phyloP scores from a whole-genome alignment of 2,113 vertebrate genomes.

The Orthochromis malagaraziensis region DNA sequence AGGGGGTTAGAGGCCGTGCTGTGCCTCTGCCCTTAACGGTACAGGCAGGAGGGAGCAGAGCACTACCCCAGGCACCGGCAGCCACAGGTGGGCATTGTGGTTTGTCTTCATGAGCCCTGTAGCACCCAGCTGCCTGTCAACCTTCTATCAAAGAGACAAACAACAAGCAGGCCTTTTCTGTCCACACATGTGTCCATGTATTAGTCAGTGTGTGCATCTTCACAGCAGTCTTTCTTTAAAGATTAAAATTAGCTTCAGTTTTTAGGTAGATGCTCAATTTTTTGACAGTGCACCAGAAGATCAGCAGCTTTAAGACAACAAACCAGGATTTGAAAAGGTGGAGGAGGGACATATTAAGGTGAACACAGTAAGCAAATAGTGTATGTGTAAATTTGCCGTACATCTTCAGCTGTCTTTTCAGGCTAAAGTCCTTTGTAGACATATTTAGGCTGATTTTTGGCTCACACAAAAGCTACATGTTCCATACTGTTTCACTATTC shows the following conservation, averaged over 20 bases:
- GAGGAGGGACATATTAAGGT: neutral
- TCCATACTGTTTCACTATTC: neutral
- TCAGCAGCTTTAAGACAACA: neutral
- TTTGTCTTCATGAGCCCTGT: slow-evolving; percentile 8
- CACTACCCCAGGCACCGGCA: neutral
- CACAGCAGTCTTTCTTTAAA: neutral
- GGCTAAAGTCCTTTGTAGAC: neutral
- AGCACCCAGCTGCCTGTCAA: neutral
- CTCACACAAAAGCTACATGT: neutral
- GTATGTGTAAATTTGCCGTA: neutral
- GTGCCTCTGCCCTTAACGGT: slow-evolving; percentile 57
- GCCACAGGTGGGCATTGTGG: slow-evolving; percentile 46
- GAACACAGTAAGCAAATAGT: neutral
- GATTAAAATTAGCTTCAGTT: neutral
- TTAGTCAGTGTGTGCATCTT: neutral
- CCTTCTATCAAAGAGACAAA: neutral
- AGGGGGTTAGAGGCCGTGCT: slow-evolving; percentile 37
- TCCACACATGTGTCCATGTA: neutral
- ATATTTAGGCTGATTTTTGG: neutral
- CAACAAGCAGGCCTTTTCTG: neutral
- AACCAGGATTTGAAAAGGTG: neutral
- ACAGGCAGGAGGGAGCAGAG: slow-evolving; percentile 21
- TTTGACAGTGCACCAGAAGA: neutral
- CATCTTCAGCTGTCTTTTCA: neutral
- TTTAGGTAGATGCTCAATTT: neutral